Percentiles rank a stretch among this genome's conserved stretches.
Evolutionary conservation across 2,113 vertebrate genomes (phyloP).

Genomic region (Engraulis encrasicolus): DNA sequence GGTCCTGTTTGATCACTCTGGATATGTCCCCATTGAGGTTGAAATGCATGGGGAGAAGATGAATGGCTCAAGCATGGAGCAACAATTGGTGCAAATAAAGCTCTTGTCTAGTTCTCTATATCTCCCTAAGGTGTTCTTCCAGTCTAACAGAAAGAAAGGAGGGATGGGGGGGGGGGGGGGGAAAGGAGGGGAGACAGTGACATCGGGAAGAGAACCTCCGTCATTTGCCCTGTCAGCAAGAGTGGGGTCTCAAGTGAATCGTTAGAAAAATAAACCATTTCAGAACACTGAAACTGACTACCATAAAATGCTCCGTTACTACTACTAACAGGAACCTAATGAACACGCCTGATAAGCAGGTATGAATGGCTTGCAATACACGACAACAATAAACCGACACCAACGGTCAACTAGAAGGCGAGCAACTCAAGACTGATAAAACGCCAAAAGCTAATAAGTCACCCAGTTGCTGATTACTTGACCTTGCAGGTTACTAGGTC

Average conservation of each 20-base stretch:
- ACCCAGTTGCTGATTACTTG: neutral
- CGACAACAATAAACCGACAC: too few relatives aligned
- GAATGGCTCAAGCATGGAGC: neutral
- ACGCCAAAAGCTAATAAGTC: neutral
- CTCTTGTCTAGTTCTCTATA: neutral
- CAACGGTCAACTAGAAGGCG: too few relatives aligned
- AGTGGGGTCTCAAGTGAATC: neutral
- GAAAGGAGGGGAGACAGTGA: conserved; percentile 34
- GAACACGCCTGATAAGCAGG: neutral
- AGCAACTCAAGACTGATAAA: neutral
- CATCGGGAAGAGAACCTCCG: conserved; percentile 59
- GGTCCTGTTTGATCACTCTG: neutral
- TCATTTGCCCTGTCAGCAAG: conserved; percentile 55
- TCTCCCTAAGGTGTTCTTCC: neutral
- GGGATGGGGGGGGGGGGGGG: neutral
- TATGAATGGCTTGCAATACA: neutral
- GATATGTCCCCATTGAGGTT: neutral
- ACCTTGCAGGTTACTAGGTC: neutral
- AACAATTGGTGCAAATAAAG: neutral
- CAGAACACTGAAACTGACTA: neutral
- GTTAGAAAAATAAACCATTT: conserved; percentile 4
- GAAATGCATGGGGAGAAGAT: neutral
- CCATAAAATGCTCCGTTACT: neutral
- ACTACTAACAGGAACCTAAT: neutral
- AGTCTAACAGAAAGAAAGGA: neutral